A percentile compares a stretch with the other conserved stretches of the same genome.
Conservation (phyloP, 1,140 invertebrate species). For the Drosophila malerkotliana region DNA sequence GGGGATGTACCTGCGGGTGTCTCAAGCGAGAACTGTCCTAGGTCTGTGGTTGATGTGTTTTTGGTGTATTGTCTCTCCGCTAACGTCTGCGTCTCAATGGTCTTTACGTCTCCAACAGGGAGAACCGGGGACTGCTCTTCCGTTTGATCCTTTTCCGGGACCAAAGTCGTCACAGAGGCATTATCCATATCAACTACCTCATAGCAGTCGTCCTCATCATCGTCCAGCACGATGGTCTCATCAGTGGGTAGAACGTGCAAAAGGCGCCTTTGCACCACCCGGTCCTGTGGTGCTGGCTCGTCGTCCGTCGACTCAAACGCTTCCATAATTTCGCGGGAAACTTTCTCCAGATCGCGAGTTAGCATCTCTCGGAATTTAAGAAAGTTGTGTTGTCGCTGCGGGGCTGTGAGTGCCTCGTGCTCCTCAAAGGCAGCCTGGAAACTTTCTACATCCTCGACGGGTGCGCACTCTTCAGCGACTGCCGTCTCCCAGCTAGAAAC, state of each 20-base stretch:
- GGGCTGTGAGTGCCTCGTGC: conserved; percentile 25
- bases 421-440: conserved; percentile 64
- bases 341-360: conserved; percentile 21
- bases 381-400: conserved; percentile 40
- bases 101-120: conserved; percentile 5
- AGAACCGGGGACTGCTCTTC: background rate
- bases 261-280: conserved; percentile 36
- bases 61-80: conserved; percentile 21
- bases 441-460: conserved; percentile 73
- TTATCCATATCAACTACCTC: conserved; percentile 49
- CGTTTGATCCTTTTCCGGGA: conserved; percentile 26
- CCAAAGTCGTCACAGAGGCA: conserved; percentile 44
- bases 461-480: conserved; percentile 45
- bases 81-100: conserved; percentile 32
- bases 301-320: conserved; percentile 7
- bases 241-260: conserved; percentile 35
- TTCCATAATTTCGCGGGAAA: conserved; percentile 14
- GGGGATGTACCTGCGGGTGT: background rate
- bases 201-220: conserved; percentile 67
- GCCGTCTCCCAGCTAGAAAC: conserved; percentile 61
- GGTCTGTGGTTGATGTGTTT: conserved; percentile 56
- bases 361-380: conserved; percentile 53
- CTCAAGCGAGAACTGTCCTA: conserved; percentile 7
- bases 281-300: conserved; percentile 19
- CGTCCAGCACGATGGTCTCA: conserved; percentile 62